Conservation (phyloP, 2,797 vertebrate genomes). For the Oceanodroma leucorhoa region DNA sequence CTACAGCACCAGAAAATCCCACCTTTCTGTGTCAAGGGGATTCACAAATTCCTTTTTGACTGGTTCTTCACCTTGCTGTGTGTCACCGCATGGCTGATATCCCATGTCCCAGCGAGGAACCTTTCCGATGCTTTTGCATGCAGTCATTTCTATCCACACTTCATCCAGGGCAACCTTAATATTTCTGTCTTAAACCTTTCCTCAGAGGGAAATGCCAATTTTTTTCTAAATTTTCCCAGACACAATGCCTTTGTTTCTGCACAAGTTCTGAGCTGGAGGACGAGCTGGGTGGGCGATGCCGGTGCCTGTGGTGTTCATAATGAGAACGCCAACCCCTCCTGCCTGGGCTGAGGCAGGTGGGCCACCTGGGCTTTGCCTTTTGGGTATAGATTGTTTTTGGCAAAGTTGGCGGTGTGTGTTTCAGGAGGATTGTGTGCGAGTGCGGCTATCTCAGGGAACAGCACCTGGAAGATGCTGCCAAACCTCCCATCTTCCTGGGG, state of each 20-base stretch:
- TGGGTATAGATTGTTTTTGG: background rate
- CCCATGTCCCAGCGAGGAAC: background rate
- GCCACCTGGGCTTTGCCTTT: background rate
- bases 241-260: background rate
- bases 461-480: conserved; percentile 81
- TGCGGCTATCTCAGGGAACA: conserved; percentile 83
- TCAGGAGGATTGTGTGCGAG: conserved; percentile 80
- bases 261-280: background rate
- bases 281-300: background rate
- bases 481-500: conserved; percentile 73
- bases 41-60: background rate
- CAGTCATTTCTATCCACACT: background rate
- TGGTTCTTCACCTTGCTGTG: background rate
- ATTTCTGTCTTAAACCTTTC: background rate
- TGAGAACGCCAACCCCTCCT: background rate
- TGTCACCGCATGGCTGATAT: background rate
- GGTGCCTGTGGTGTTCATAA: background rate
- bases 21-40: background rate
- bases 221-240: background rate
- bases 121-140: background rate
- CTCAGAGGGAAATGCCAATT: rapidly evolving
- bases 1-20: background rate
- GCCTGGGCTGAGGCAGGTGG: background rate
- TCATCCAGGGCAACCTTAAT: background rate
- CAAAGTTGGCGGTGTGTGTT: background rate